Conservation (phyloP, 1,140 invertebrate genomes). For the Zaprionus gabonicus region DNA sequence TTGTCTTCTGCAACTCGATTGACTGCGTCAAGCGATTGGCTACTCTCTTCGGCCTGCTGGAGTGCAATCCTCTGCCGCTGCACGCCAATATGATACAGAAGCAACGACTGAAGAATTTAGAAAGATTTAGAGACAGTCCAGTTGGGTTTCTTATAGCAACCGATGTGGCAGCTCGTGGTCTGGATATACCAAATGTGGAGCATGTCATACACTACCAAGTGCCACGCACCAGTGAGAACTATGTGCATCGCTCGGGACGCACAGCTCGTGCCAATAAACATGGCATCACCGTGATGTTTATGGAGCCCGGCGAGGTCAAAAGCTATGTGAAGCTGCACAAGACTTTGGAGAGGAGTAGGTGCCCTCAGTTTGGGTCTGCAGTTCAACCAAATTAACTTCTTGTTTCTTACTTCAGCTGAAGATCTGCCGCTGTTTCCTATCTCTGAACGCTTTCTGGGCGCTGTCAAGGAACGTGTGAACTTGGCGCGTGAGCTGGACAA, state of each 20-base stretch:
- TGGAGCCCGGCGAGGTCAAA: constrained; percentile 94
- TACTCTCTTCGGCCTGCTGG: constrained; percentile 92
- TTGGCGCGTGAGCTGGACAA: constrained; percentile 92
- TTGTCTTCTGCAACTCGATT: constrained; percentile 99
- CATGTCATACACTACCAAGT: constrained; percentile 98
- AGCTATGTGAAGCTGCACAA: constrained; percentile 93
- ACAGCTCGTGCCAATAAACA: constrained; percentile 95
- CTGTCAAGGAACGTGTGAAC: constrained; percentile 90
- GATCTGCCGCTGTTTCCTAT: constrained; percentile 94
- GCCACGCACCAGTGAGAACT: constrained; percentile 96
- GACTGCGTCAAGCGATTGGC: constrained; percentile 94
- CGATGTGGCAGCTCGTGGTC: constrained; percentile 97
- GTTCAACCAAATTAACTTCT: constrained; percentile 59
- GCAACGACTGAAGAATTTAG: constrained; percentile 97
- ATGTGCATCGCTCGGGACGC: constrained; percentile 97
- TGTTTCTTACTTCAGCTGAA: constrained; percentile 86
- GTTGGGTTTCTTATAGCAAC: constrained; percentile 96
- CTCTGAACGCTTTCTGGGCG: constrained; percentile 88
- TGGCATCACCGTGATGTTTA: constrained; percentile 96
- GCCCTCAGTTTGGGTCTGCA: not conserved
- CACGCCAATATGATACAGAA: constrained; percentile 98
- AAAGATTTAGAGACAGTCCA: constrained; percentile 92
- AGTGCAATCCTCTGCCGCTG: constrained; percentile 92
- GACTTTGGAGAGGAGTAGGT: constrained; percentile 92
- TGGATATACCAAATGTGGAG: constrained; percentile 97